phyloP scores from a whole-genome alignment of 1,140 invertebrate genomes.

The Aphaenogaster ashmeadi region DNA sequence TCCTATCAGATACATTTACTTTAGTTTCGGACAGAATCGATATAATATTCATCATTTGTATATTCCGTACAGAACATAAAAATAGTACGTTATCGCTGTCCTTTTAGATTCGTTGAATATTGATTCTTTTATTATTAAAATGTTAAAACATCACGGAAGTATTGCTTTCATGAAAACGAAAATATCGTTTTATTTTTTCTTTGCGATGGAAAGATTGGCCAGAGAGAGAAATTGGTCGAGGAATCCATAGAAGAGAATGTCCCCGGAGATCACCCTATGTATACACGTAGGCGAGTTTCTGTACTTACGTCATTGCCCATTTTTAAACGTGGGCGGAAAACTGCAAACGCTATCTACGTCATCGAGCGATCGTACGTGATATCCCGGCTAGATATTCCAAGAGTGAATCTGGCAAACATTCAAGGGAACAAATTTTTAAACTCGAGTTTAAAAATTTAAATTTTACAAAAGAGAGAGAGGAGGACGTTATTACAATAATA shows the following conservation, averaged over 20 bases:
- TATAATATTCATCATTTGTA: neutral
- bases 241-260: conserved; percentile 9
- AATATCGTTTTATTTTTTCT: neutral
- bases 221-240: neutral
- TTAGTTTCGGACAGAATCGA: neutral
- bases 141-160: neutral
- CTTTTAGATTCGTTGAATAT: neutral
- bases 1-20: neutral
- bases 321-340: conserved; percentile 33
- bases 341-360: conserved; percentile 37
- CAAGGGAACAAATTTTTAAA: neutral
- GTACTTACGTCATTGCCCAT: conserved; percentile 40
- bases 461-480: neutral
- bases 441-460: conserved; percentile 8
- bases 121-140: neutral
- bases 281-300: conserved; percentile 27
- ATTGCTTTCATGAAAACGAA: neutral
- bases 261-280: neutral
- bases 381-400: neutral
- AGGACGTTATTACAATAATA: neutral
- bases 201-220: neutral
- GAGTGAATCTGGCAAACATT: neutral
- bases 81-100: neutral
- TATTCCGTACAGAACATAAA: neutral
- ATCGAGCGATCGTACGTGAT: neutral